Conservation (phyloP, 2,797 vertebrate species). For the Lepidocolaptes lacrymiger region DNA sequence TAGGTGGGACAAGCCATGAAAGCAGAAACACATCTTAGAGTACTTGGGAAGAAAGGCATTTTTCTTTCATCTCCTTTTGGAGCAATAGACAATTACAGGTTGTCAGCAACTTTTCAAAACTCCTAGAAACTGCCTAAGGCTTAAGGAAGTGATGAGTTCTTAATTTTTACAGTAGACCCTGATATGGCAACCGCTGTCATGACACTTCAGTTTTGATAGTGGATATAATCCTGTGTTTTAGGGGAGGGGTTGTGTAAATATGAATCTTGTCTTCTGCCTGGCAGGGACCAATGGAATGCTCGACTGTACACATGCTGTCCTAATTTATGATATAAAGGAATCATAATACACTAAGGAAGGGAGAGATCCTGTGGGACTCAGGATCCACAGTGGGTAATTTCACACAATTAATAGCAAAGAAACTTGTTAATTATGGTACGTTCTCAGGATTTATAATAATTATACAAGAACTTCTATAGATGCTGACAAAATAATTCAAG, state of each 20-base stretch:
- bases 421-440: background rate
- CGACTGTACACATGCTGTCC: background rate
- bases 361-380: background rate
- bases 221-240: background rate
- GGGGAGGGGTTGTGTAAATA: background rate
- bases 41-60: background rate
- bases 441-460: background rate
- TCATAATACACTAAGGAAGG: background rate
- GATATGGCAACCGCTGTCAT: background rate
- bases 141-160: slow-evolving; percentile 23
- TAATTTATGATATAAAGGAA: background rate
- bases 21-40: background rate
- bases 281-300: background rate
- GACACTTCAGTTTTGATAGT: background rate
- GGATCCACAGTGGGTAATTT: background rate
- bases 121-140: slow-evolving; percentile 32
- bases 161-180: background rate
- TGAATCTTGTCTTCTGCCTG: background rate
- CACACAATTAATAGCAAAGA: background rate
- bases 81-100: background rate
- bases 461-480: background rate
- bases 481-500: background rate
- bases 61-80: slow-evolving; percentile 10
- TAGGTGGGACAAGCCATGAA: background rate
- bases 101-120: slow-evolving; percentile 51